phyloP scores from a whole-genome alignment of 2,888 invertebrate species.

The Ormia ochracea region DNA sequence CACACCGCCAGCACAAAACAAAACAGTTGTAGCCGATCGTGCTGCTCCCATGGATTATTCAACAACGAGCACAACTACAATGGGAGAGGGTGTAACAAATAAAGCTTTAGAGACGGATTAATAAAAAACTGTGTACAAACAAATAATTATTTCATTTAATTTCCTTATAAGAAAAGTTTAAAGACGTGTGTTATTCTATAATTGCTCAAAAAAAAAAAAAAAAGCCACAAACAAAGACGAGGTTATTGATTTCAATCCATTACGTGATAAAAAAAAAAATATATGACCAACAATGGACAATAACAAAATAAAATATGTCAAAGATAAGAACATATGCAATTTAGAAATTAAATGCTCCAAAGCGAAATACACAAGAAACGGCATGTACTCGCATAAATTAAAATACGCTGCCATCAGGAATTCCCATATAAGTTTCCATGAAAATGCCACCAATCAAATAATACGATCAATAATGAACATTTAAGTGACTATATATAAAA shows the following conservation, averaged over 20 bases:
- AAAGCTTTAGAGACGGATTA: conserved; percentile 55
- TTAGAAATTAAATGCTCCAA: neutral
- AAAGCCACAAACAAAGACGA: neutral
- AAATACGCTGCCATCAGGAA: too few relatives aligned
- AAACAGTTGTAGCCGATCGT: conserved; percentile 39
- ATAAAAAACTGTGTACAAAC: too few relatives aligned
- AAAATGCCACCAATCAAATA: too few relatives aligned
- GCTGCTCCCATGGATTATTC: conserved; percentile 36
- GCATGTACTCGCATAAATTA: too few relatives aligned
- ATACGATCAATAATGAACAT: too few relatives aligned
- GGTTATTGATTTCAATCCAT: neutral
- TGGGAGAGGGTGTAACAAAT: conserved; percentile 36
- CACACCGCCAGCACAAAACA: conserved; percentile 39
- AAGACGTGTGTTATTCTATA: conserved; percentile 1
- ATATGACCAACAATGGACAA: neutral
- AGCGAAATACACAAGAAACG: too few relatives aligned
- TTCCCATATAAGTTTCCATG: too few relatives aligned
- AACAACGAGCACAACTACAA: neutral
- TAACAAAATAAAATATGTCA: neutral
- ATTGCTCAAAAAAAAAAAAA: neutral
- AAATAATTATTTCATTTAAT: neutral
- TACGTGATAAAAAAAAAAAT: conserved; percentile 31
- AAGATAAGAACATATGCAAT: neutral
- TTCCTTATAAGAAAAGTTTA: neutral
- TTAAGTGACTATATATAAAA: too few relatives aligned